Conservation (phyloP, 2,888 invertebrate genomes). For the Cartodere bifasciata region DNA sequence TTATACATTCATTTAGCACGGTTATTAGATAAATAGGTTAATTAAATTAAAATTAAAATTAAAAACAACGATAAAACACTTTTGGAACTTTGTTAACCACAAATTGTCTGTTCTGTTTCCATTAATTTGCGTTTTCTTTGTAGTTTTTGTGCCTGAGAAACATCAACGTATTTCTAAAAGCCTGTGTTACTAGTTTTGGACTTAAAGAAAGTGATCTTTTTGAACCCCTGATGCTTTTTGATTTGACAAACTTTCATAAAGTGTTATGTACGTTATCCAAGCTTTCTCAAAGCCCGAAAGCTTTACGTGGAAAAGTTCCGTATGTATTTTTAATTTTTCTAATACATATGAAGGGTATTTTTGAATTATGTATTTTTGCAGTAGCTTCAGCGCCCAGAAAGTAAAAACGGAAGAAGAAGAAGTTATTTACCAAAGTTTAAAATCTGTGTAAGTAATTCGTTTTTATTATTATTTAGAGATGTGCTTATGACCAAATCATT, state of each 20-base stretch:
- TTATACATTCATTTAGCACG: too few species aligned
- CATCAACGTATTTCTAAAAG: conserved; percentile 82
- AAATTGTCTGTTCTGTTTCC: conserved; percentile 1
- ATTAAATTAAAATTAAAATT: background rate
- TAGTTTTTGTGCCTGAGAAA: conserved; percentile 95
- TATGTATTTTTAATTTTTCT: conserved; percentile 42
- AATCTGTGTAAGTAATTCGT: conserved; percentile 56
- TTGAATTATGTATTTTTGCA: conserved; percentile 39
- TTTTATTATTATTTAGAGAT: too few species aligned
- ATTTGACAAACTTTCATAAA: conserved; percentile 87
- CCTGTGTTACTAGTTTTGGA: conserved; percentile 74
- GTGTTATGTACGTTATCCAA: conserved; percentile 84
- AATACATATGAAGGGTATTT: conserved; percentile 7
- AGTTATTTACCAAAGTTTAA: conserved; percentile 73
- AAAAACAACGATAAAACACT: too few species aligned
- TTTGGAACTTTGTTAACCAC: background rate
- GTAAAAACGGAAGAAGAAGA: conserved; percentile 63
- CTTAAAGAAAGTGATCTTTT: conserved; percentile 80
- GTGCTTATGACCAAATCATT: too few species aligned
- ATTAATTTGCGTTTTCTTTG: conserved; percentile 29
- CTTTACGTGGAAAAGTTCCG: conserved; percentile 54
- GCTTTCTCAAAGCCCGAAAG: conserved; percentile 69
- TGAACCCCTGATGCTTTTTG: conserved; percentile 90
- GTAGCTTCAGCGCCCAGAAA: conserved; percentile 65
- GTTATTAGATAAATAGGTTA: too few species aligned